Evolutionary conservation across 2,888 invertebrate species (phyloP), one percentile per base, ranked within the genome.

Genomic region (Celastrina argiolus): DNA sequence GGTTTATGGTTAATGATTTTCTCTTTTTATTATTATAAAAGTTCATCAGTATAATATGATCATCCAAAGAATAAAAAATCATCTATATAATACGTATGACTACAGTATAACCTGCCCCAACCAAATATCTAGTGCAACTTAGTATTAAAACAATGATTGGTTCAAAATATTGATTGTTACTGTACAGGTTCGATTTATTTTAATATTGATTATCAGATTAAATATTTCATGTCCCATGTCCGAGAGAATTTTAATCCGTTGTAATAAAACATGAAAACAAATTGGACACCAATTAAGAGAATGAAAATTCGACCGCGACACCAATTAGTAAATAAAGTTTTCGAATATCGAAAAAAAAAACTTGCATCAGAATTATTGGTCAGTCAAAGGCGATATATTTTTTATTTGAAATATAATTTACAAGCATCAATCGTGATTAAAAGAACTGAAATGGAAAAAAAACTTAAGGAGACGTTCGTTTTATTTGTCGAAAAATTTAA

Each of bases 181-280:
- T 42, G 22, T 51, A 26, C 14, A 22, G 22, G 22, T 51, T 51
- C 22, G 22, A 58, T 58, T 58, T 58, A 31, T 31, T 39, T 39
- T 26, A 5, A 26, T 51, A 39, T 61, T 36, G 61, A 61, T 39
- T 39, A 61, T 61, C 12, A 10, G 59, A 18, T 61, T 61, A 61
- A 22, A 61, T 14, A 16, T 61, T 61, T 39, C 16, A 12, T 61
- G 31, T 18, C 18, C 18, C 36, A 36, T 39, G 51, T 22, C 34
- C 14, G 39, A 39, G 22, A 39, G 59, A 22, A 39, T 18, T 61
- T 61, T 39, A 61, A 61, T 61, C 61, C 26, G 66, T 65, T 65
- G 65, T 65, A 66, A 66, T 63, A 66, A 66, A 65, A 61, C 61
- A 61, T 26, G 56, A 56, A 61, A 66, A 66, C 58, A 66, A 66